Base-by-base conservation (phyloP, 2,797 vertebrate genomes). In the Acanthurus lineatus region DNA sequence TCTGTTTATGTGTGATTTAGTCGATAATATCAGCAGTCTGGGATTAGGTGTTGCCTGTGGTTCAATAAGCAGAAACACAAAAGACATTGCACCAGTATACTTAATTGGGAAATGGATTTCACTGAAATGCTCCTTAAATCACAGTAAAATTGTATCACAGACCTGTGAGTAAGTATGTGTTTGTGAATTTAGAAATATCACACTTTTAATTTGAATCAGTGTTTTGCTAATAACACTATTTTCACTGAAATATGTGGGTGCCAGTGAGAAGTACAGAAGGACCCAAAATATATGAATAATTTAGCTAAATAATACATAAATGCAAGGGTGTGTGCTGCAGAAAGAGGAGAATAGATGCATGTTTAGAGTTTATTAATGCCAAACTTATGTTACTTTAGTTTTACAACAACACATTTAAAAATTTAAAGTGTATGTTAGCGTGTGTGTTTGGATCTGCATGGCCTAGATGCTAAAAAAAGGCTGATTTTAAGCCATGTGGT, bases 71-170 rank as follows among this genome's bases (percentile, higher is more conserved):
- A 32, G 20, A 71, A 74, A 76, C 67, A 28, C 58, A 65, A 49
- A 81, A 73, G 48, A 53, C 53, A 65, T 74, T 73, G 52, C 35
- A 11, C 11, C 3, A 42, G 45, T 12, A 28, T 56, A 2, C 28
- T 38, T 83, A 85, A 90, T 82, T 60, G 76, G 73, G 65, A 70
- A 89, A 91, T 86, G 52, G 86, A 89, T 88, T 90, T 76, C 44
- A 73, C 53, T 82, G 79, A 75, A 86, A 86, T 47, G 47, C 73
- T 75, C 53, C 19, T 71, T 64, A 40, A 62, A 12, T 83, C 73
- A 54, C 25, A 73, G 57, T 68, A n/a, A 32, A 57, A 52, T 82
- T 49, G 54, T 67, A 6, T 52, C 7, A 9, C 44, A 69, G 16
- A 48, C 47, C 28, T 49, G 10, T 45, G 28, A 72, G 61, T 68